Evolutionary conservation across 2,113 vertebrate genomes (phyloP), one percentile per base, ranked within the genome.

Genomic region (Platichthys stellatus): DNA sequence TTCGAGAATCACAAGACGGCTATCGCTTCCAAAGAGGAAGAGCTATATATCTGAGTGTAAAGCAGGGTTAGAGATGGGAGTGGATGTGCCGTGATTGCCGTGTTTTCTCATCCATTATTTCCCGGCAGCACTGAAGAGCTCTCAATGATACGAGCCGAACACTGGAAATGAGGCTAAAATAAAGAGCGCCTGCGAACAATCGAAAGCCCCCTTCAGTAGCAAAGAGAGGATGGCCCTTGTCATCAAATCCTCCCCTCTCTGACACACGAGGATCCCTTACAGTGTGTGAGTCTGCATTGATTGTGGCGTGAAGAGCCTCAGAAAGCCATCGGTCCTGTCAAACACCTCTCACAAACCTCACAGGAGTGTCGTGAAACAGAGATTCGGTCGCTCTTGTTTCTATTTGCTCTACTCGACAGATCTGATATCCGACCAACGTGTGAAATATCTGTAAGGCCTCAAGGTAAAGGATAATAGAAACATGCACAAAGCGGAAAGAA

Each of bases 1-100:
- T 81, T 62, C 35, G 63, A 76, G 60, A 82, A 73, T 83, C 75
- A 84, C 57, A 70, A 66, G 47, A 58, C 21, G 57, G 74, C 75
- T 81, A 73, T 86, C 38, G 43, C 38, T 83, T 88, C 80, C 65
- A 80, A 76, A 81, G 58, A 79, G 56, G 47, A 80, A 77, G 63
- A 56, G 64, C 51, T 73, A 53, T 69, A 84, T 62, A 67, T 65
- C 57, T 63, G 67, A 71, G 49, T 66, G 61, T 64, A 87, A 31
- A 13, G 12, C 40, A 43, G 40, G 11, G 40, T 18, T 51, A 18
- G 20, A 4, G 83, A 86, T 63, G 71, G 64, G 56, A 80, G 70
- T 53, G 71, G 65, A 82, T 76, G 35, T 69, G 31, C 76, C 76
- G 35, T 69, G 31, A 83, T 78, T 74, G 76, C 56, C 21, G 26